A percentile compares a stretch with the other conserved stretches of the same genome.
Conservation (phyloP, 1,140 invertebrate genomes). For the Agrilus planipennis region DNA sequence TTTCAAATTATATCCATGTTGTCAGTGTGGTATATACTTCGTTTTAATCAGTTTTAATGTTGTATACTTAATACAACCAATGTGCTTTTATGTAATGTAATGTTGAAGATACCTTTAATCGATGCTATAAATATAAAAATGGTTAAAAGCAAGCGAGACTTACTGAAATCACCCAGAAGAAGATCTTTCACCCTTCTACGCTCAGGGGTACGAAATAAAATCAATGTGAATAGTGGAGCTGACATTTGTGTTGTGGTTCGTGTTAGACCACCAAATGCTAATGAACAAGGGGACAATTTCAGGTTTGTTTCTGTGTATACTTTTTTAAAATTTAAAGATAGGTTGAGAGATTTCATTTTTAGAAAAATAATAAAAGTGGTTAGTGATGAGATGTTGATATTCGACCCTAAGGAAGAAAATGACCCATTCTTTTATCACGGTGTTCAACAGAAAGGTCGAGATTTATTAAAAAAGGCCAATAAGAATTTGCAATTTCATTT, state of each 20-base stretch:
- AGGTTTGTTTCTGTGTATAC: constrained; percentile 14
- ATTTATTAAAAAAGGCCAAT: constrained; percentile 68
- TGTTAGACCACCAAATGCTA: constrained; percentile 58
- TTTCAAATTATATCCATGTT: no score
- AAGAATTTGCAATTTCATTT: constrained; percentile 82
- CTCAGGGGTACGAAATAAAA: not conserved
- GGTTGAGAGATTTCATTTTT: constrained; percentile 16
- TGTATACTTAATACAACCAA: no score
- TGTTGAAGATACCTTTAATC: not conserved
- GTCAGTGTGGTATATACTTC: no score
- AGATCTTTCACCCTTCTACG: not conserved
- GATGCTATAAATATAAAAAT: constrained; percentile 12
- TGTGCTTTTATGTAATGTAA: no score
- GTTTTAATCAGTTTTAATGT: no score
- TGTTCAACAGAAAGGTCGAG: constrained; percentile 60
- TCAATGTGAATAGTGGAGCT: constrained; percentile 20
- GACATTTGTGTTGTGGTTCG: constrained; percentile 67
- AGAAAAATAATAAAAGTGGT: constrained; percentile 59
- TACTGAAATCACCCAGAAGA: constrained; percentile 15
- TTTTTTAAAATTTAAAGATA: constrained; percentile 1
- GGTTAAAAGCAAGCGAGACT: constrained; percentile 20
- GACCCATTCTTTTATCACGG: constrained; percentile 76
- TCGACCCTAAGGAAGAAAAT: constrained; percentile 77
- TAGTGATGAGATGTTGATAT: constrained; percentile 68
- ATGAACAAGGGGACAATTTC: constrained; percentile 39